Evolutionary conservation across 1,140 invertebrate species (phyloP).

Genomic region (Drosophila chauvacae): DNA sequence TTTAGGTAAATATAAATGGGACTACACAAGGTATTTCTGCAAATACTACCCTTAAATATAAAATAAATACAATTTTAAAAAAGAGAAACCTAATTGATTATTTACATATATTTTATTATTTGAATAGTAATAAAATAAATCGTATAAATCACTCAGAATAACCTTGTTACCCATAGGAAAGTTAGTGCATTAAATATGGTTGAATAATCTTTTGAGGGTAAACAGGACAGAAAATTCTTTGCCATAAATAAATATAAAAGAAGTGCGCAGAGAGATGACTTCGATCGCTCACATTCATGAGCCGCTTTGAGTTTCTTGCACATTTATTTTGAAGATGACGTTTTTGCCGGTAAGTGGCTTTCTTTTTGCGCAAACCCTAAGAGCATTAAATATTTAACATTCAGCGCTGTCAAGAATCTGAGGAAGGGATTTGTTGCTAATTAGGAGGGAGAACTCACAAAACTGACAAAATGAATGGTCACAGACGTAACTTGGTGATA

Average conservation of each 20-base stretch:
- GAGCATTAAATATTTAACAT: slow-evolving; percentile 73
- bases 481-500: slow-evolving; percentile 58
- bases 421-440: slow-evolving; percentile 54
- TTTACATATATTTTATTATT: too few species aligned
- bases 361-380: slow-evolving; percentile 45
- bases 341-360: slow-evolving; percentile 39
- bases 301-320: background rate
- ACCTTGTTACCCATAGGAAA: background rate
- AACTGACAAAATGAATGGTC: slow-evolving; percentile 49
- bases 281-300: background rate
- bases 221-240: slow-evolving; percentile 33
- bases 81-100: background rate
- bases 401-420: slow-evolving; percentile 38
- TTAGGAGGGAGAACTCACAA: slow-evolving; percentile 47
- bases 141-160: too few species aligned
- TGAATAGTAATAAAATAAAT: background rate
- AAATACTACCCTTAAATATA: too few species aligned
- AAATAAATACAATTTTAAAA: background rate
- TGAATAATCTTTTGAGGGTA: slow-evolving; percentile 59
- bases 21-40: background rate
- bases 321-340: slow-evolving; percentile 44
- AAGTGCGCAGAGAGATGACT: background rate
- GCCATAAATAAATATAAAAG: slow-evolving; percentile 8
- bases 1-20: slow-evolving; percentile 22
- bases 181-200: slow-evolving; percentile 42